These are phyloP conservation scores for Platerodrilus igneus DNA, from an alignment of 2,888 invertebrate species.

Conservation along the genomic window DNA sequence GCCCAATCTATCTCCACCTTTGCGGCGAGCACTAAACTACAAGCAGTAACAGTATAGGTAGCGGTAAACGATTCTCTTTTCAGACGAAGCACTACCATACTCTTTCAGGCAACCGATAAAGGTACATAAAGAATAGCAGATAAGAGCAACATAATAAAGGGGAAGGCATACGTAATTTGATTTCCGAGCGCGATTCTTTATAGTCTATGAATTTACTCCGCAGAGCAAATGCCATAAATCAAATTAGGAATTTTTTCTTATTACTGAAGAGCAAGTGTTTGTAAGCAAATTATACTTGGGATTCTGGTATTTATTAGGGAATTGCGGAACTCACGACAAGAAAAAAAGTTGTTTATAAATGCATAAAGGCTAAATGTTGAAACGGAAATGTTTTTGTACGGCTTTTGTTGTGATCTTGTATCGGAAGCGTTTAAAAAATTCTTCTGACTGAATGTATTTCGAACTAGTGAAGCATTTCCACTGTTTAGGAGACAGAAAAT, in stretches of 20 bases:
- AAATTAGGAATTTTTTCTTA: slow-evolving; percentile 38
- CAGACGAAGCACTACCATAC: slow-evolving; percentile 21
- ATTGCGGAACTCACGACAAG: too few relatives aligned
- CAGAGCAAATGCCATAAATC: slow-evolving; percentile 40
- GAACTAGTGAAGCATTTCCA: too few relatives aligned
- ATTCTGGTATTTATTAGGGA: too few relatives aligned
- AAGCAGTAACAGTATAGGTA: slow-evolving; percentile 25
- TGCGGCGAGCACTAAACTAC: slow-evolving; percentile 27
- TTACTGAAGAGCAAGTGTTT: too few relatives aligned
- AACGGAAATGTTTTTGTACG: too few relatives aligned
- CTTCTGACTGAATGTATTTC: too few relatives aligned
- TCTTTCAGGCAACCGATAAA: slow-evolving; percentile 38
- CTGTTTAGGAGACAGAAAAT: too few relatives aligned
- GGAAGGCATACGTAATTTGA: slow-evolving; percentile 48
- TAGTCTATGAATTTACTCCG: slow-evolving; percentile 32
- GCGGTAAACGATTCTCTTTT: slow-evolving; percentile 26
- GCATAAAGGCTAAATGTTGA: too few relatives aligned
- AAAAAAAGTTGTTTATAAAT: too few relatives aligned
- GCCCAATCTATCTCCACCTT: slow-evolving; percentile 40
- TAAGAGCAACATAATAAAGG: slow-evolving; percentile 41
- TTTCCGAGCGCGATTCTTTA: slow-evolving; percentile 36
- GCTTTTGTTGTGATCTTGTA: too few relatives aligned
- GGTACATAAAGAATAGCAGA: slow-evolving; percentile 43
- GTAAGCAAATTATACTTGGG: too few relatives aligned
- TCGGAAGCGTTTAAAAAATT: too few relatives aligned